phyloP scores from a whole-genome alignment of 2,797 vertebrate species.

The Darevskia nairensis region DNA sequence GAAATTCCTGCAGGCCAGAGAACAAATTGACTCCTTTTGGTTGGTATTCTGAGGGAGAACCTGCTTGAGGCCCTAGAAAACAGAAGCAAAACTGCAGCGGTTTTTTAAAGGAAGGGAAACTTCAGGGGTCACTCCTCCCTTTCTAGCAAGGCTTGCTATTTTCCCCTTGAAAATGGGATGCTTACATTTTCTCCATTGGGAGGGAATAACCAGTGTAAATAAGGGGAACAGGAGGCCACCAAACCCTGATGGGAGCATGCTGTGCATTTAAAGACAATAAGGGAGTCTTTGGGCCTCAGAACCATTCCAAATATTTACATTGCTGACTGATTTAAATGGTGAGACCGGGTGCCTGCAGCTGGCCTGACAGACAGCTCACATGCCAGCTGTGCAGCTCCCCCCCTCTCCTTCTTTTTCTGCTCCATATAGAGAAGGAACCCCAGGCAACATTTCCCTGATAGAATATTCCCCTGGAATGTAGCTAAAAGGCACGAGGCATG shows the following conservation, averaged over 20 bases:
- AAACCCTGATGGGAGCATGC: constrained; percentile 25
- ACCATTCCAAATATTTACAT: constrained; percentile 43
- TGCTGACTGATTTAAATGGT: constrained; percentile 50
- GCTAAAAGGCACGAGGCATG: not conserved
- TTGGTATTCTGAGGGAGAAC: constrained; percentile 4
- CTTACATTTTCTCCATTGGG: not conserved
- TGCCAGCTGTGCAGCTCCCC: not conserved
- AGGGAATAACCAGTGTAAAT: constrained; percentile 9
- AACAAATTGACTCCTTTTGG: not conserved
- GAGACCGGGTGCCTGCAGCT: constrained; percentile 23
- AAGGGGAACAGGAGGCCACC: constrained; percentile 3
- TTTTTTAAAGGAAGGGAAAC: not conserved
- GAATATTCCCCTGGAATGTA: not conserved
- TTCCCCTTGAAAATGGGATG: not conserved
- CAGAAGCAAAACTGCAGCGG: not conserved
- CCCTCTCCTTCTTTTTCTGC: not conserved
- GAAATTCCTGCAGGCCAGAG: not conserved
- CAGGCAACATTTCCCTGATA: constrained; percentile 22
- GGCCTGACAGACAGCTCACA: not conserved
- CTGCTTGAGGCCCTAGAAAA: too few relatives aligned
- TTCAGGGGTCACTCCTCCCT: not conserved
- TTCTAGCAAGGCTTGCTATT: not conserved
- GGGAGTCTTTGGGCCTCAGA: constrained; percentile 37
- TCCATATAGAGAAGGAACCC: constrained; percentile 2
- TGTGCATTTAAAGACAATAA: constrained; percentile 58